These are phyloP conservation scores for Marmota flaviventris DNA, from an alignment of 2,113 vertebrate species.

Conservation along the genomic window DNA sequence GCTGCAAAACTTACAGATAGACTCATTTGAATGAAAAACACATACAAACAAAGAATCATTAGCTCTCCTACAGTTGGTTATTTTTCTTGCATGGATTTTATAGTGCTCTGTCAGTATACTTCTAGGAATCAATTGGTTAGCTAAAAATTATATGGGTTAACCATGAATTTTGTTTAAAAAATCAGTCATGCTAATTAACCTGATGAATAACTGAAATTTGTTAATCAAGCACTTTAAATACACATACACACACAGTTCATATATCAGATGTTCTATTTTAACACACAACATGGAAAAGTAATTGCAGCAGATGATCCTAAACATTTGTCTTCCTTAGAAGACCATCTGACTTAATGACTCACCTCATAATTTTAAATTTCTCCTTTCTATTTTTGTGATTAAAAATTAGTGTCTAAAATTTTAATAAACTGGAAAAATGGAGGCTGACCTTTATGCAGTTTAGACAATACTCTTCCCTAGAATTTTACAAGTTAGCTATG, in stretches of 20 bases:
- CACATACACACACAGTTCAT: background rate
- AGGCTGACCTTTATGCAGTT: background rate
- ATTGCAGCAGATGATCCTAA: constrained; percentile 42
- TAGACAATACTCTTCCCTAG: background rate
- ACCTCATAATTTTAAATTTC: background rate
- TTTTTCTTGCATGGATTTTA: background rate
- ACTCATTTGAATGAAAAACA: background rate
- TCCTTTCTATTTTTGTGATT: constrained; percentile 46
- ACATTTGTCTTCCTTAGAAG: constrained; percentile 49
- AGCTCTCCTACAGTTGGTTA: background rate
- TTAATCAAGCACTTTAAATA: constrained; percentile 6
- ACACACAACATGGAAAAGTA: constrained; percentile 13
- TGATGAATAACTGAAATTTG: constrained; percentile 29
- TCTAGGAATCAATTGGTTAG: background rate
- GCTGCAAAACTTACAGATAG: constrained; percentile 21
- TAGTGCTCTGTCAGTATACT: background rate
- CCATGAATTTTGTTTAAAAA: constrained; percentile 27
- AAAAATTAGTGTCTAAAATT: background rate
- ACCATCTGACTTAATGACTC: constrained; percentile 17
- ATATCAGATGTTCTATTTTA: constrained; percentile 19
- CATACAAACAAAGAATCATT: background rate
- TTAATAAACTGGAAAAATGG: background rate
- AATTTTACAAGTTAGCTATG: background rate
- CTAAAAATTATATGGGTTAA: background rate
- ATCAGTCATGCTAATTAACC: background rate